Evolutionary conservation across 1,140 invertebrate species (phyloP).

Genomic region (Daktulosphaira vitifoliae): DNA sequence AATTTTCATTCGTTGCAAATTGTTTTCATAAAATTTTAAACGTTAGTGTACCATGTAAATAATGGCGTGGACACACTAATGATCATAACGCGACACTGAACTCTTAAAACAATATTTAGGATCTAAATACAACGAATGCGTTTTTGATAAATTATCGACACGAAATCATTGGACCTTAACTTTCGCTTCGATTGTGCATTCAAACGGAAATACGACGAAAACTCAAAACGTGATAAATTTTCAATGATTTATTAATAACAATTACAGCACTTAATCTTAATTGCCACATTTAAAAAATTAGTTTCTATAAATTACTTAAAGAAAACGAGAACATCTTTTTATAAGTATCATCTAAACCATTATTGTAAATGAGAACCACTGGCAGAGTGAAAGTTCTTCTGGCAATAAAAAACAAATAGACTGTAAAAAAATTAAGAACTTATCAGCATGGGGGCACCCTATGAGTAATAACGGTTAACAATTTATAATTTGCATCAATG

Average conservation of each 20-base stretch:
- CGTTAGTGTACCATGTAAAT: neutral
- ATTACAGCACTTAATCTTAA: too few species aligned
- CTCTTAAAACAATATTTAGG: conserved; percentile 1
- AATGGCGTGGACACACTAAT: neutral
- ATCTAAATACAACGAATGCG: neutral
- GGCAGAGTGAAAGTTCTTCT: conserved; percentile 18
- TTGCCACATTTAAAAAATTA: too few species aligned
- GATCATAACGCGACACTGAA: conserved; percentile 2
- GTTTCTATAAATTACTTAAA: too few species aligned
- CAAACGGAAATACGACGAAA: neutral
- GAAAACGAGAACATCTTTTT: too few species aligned
- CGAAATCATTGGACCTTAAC: conserved; percentile 29
- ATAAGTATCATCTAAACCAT: neutral
- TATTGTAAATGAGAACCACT: neutral
- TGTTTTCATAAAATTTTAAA: too few species aligned
- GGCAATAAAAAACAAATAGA: conserved; percentile 8
- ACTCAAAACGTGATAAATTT: neutral
- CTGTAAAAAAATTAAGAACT: conserved; percentile 2
- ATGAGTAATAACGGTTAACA: neutral
- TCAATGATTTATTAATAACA: too few species aligned
- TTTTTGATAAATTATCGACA: conserved; percentile 9
- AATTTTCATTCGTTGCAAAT: too few species aligned
- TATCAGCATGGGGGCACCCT: conserved; percentile 16
- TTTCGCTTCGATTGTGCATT: neutral
- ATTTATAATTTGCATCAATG: neutral